Evolutionary conservation across 92 coral and sea anemone genomes (phyloP).

Genomic region (Palythoa grandiflora): DNA sequence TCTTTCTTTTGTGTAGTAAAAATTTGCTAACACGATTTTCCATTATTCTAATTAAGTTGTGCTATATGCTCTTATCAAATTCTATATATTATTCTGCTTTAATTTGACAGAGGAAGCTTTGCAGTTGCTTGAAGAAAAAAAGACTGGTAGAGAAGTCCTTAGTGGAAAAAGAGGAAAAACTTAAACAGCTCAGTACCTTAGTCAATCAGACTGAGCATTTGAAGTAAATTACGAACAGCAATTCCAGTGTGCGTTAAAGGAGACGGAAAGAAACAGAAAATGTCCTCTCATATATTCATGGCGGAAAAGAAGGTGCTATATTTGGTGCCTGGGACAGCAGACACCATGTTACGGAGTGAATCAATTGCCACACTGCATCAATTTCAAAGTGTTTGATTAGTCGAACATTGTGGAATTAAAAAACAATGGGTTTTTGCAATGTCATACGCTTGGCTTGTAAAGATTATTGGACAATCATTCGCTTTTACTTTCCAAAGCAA

Average conservation of each 20-base stretch:
- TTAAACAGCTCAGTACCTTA: constrained; percentile 33
- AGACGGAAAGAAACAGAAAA: constrained; percentile 21
- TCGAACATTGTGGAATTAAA: too few species aligned
- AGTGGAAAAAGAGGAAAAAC: constrained; percentile 32
- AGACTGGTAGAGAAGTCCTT: background rate
- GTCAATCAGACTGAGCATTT: constrained; percentile 43
- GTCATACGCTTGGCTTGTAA: too few species aligned
- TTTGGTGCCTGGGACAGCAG: constrained; percentile 89
- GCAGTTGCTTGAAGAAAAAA: constrained; percentile 2
- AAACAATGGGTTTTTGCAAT: too few species aligned
- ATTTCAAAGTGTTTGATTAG: too few species aligned
- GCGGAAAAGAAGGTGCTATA: constrained; percentile 63
- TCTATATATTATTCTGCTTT: background rate
- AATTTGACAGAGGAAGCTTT: constrained; percentile 3
- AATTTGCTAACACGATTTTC: background rate
- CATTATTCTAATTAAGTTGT: background rate
- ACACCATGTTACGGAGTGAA: too few species aligned
- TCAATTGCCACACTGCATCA: too few species aligned
- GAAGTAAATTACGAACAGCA: constrained; percentile 49
- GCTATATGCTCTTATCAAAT: background rate
- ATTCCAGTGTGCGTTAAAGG: background rate
- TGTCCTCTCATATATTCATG: constrained; percentile 60
- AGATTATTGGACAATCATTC: too few species aligned
- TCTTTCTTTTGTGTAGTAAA: background rate
- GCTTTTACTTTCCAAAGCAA: too few species aligned